Evolutionary conservation across 2,888 invertebrate species (phyloP).

Genomic region (Acronicta alni): DNA sequence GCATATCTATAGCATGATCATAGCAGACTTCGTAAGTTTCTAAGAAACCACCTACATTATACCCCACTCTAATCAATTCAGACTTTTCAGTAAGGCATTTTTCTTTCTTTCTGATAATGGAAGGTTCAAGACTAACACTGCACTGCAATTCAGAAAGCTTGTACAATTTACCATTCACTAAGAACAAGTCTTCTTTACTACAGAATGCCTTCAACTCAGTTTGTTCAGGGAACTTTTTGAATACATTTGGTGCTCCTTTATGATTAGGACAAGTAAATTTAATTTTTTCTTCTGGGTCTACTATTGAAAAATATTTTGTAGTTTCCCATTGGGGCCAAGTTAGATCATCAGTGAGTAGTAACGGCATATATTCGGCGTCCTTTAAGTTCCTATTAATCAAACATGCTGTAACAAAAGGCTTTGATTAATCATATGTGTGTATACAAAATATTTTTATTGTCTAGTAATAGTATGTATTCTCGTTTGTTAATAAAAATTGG

Average conservation of each 20-base stretch:
- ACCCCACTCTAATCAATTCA: constrained; percentile 54
- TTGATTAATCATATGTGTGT: neutral
- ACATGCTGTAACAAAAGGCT: constrained; percentile 49
- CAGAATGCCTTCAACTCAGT: constrained; percentile 43
- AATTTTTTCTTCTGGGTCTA: constrained; percentile 30
- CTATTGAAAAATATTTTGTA: constrained; percentile 16
- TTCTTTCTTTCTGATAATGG: constrained; percentile 24
- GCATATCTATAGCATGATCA: constrained; percentile 41
- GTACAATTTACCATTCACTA: constrained; percentile 30
- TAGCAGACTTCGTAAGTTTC: constrained; percentile 54
- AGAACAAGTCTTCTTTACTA: constrained; percentile 37
- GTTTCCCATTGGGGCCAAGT: constrained; percentile 37
- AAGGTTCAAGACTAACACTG: constrained; percentile 30
- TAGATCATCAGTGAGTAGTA: constrained; percentile 30
- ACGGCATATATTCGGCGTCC: constrained; percentile 34
- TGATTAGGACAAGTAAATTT: constrained; percentile 42
- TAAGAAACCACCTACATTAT: constrained; percentile 37
- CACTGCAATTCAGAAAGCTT: constrained; percentile 51
- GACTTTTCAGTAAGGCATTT: constrained; percentile 43
- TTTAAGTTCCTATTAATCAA: constrained; percentile 38
- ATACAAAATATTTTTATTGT: too few species aligned
- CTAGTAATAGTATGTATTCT: too few species aligned
- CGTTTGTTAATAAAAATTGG: too few species aligned
- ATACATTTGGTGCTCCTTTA: constrained; percentile 29
- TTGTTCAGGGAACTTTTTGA: constrained; percentile 34